Evolutionary conservation across 2,797 vertebrate genomes (phyloP).

Genomic region (Gobionotothen gibberifrons): DNA sequence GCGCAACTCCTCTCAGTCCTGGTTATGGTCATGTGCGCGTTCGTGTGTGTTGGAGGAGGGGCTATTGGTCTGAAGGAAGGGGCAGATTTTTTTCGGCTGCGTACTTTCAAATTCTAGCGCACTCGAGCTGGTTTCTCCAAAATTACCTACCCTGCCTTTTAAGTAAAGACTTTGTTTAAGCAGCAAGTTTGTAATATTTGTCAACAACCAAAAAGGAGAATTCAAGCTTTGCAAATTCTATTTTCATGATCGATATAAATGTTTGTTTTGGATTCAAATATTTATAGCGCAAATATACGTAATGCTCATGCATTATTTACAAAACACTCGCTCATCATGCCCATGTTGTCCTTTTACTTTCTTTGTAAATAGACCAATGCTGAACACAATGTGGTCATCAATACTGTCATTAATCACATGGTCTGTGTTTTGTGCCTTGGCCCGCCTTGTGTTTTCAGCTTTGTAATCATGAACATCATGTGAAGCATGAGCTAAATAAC

Average conservation of each 20-base stretch:
- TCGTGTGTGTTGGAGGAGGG: too few relatives aligned
- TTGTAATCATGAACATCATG: slow-evolving; percentile 18
- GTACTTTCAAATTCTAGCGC: too few relatives aligned
- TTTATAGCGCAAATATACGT: not conserved
- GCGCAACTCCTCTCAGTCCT: too few relatives aligned
- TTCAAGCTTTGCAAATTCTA: not conserved
- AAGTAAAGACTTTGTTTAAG: too few relatives aligned
- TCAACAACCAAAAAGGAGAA: slow-evolving; percentile 1
- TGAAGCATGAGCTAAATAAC: slow-evolving; percentile 7
- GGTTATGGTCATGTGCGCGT: too few relatives aligned
- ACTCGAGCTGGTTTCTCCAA: too few relatives aligned
- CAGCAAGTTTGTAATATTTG: not conserved
- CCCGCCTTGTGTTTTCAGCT: not conserved
- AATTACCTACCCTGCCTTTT: too few relatives aligned
- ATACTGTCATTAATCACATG: not conserved
- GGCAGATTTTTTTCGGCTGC: too few relatives aligned
- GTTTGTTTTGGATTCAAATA: not conserved
- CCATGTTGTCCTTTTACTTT: slow-evolving; percentile 19
- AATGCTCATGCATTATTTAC: slow-evolving; percentile 11
- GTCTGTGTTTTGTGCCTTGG: not conserved
- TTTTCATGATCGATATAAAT: too few relatives aligned
- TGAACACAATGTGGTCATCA: not conserved
- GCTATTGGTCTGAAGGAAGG: too few relatives aligned
- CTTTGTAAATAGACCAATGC: slow-evolving; percentile 21
- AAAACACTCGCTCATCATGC: slow-evolving; percentile 20